Base-by-base conservation (phyloP, 2,113 vertebrate species). In the Perccottus glenii region DNA sequence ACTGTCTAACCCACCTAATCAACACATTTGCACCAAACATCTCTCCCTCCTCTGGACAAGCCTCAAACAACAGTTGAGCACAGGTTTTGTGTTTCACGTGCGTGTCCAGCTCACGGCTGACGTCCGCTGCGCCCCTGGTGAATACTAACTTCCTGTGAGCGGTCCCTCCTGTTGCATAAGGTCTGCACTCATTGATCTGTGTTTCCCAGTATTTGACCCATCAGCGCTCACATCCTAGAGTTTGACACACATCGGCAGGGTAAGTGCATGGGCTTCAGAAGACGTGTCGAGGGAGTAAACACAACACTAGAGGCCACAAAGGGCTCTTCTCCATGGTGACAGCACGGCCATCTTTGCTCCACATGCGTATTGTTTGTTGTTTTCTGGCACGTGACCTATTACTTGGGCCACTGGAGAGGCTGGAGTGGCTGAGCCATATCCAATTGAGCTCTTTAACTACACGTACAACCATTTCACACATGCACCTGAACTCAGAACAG, bases 71-170 rank as follows among this genome's bases (percentile, higher is more conserved):
- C 12, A 48, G 46, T 5, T 14, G 5, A 48, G 14, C 33, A 55
- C 33, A 36, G 33, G 19, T 27, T 33, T 64, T 35, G 60, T 46
- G 75, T 48, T 73, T 77, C 57, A 70, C 44, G 56, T 46, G 53
- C 52, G 63, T 64, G 19, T 27, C 19, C 19, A 27, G 19, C 19
- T 27, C 3, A 27, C 19, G 19, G 19, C 19, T 27, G 70, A 81
- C 40, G n/a, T 67, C 49, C 70, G 60, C 53, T 69, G 46, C 11
- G 71, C 73, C 82, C 70, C 45, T 75, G 10, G 64, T 73, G 83
- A 76, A 74, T 75, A 63, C 68, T 48, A 59, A 83, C 83, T 85
- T 88, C 84, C 81, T 68, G 75, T 80, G 49, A 75, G 70, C 81
- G 70, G 66, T 61, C 55, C 16, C 33, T 64, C 59, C 43, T 47